Percentiles rank a stretch among this genome's conserved stretches.
Evolutionary conservation across 2,888 invertebrate species (phyloP).

Genomic region (Tuberolachnus salignus): DNA sequence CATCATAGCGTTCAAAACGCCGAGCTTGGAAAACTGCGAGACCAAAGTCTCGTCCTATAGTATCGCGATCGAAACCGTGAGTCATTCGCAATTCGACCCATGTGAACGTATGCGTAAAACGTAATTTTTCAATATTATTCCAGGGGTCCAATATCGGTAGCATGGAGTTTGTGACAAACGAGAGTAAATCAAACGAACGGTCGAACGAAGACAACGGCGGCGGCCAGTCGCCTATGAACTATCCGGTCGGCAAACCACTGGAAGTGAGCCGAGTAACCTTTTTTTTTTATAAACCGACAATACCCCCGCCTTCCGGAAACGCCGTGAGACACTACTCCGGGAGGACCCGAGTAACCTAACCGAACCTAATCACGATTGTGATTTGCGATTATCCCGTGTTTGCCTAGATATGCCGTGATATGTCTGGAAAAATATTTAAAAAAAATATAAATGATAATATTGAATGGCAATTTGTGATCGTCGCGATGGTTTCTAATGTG

Average conservation of each 20-base stretch:
- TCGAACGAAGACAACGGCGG: slow-evolving; percentile 55
- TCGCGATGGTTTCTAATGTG: too few species aligned
- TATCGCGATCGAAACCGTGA: slow-evolving; percentile 39
- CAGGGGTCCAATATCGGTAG: slow-evolving; percentile 53
- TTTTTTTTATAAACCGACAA: too few species aligned
- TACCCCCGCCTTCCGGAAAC: too few species aligned
- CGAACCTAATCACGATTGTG: too few species aligned
- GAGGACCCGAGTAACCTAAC: too few species aligned
- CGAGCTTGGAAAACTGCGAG: slow-evolving; percentile 76
- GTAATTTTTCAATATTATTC: background rate
- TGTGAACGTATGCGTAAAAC: background rate
- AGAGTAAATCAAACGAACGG: slow-evolving; percentile 57
- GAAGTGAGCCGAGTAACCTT: slow-evolving; percentile 71
- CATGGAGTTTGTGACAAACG: slow-evolving; percentile 61
- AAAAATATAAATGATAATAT: too few species aligned
- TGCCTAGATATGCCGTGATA: too few species aligned
- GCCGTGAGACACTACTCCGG: too few species aligned
- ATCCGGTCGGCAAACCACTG: slow-evolving; percentile 80
- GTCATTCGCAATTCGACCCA: background rate
- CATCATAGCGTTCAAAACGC: slow-evolving; percentile 85
- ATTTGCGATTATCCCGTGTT: too few species aligned
- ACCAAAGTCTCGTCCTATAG: slow-evolving; percentile 64
- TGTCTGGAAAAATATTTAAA: background rate
- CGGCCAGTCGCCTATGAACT: slow-evolving; percentile 65
- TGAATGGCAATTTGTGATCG: too few species aligned